Percentiles rank a stretch among this genome's conserved stretches.
Evolutionary conservation across 2,113 vertebrate genomes (phyloP).

Genomic region (Balaenoptera acutorostrata): DNA sequence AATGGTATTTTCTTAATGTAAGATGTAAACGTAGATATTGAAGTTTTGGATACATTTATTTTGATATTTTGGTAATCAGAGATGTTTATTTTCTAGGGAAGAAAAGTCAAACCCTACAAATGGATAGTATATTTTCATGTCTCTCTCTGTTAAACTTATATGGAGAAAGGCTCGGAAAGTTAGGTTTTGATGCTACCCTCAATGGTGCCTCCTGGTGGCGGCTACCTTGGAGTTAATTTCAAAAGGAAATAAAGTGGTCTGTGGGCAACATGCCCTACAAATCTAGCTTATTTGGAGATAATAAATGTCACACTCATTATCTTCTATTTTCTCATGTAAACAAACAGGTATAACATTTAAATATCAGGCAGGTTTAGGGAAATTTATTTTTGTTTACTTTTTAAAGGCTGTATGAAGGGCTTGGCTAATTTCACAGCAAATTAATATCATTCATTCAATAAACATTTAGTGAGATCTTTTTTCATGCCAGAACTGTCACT

Average conservation of each 20-base stretch:
- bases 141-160: neutral
- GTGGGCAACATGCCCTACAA: neutral
- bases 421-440: slow-evolving; percentile 30
- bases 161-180: neutral
- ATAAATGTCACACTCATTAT: slow-evolving; percentile 4
- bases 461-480: slow-evolving; percentile 18
- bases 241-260: neutral
- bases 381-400: slow-evolving; percentile 44
- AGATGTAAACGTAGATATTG: neutral
- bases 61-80: neutral
- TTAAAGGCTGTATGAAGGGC: neutral
- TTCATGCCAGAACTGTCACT: neutral
- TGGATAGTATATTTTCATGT: neutral
- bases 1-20: neutral
- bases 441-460: neutral
- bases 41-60: neutral
- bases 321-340: slow-evolving; percentile 20
- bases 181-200: neutral
- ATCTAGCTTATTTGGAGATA: neutral
- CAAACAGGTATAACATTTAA: slow-evolving; percentile 19
- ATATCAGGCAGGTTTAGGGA: slow-evolving; percentile 42
- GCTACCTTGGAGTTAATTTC: neutral
- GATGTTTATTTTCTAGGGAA: neutral
- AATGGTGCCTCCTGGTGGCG: neutral
- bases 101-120: neutral